phyloP scores from a whole-genome alignment of 2,888 invertebrate genomes.

The Epiblema foenella region DNA sequence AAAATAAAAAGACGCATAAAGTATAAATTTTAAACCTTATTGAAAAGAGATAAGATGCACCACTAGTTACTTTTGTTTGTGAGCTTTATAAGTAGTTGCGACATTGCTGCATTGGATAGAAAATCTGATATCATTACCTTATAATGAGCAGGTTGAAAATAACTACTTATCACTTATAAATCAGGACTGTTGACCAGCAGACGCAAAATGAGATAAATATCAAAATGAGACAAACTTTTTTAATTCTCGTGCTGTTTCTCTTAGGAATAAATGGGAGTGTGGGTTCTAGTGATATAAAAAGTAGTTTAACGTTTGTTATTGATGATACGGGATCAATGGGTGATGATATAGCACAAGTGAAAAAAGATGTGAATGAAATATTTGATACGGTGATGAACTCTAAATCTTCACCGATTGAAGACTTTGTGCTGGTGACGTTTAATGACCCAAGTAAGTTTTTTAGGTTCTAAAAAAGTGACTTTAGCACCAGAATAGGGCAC shows the following conservation, averaged over 20 bases:
- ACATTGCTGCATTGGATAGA: background rate
- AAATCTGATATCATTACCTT: background rate
- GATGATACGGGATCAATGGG: constrained; percentile 68
- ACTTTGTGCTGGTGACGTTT: constrained; percentile 69
- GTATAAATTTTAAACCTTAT: background rate
- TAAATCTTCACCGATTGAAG: constrained; percentile 62
- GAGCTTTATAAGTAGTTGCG: background rate
- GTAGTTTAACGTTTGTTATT: constrained; percentile 68
- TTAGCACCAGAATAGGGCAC: too few relatives aligned
- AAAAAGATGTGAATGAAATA: constrained; percentile 55
- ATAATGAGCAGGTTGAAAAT: constrained; percentile 11
- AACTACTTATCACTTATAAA: constrained; percentile 12
- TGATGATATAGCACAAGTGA: constrained; percentile 64
- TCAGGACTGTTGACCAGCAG: background rate
- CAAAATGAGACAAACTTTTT: background rate
- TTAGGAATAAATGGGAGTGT: constrained; percentile 37
- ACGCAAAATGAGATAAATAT: background rate
- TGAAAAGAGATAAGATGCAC: background rate
- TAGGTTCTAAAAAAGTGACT: background rate
- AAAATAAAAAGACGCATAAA: background rate
- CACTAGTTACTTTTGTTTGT: background rate
- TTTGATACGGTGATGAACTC: constrained; percentile 64
- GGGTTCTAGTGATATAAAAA: constrained; percentile 50
- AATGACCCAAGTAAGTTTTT: constrained; percentile 67
- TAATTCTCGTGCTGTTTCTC: constrained; percentile 1